Conservation (phyloP, 23 tunicate genomes). For the Ciona savignyi region DNA sequence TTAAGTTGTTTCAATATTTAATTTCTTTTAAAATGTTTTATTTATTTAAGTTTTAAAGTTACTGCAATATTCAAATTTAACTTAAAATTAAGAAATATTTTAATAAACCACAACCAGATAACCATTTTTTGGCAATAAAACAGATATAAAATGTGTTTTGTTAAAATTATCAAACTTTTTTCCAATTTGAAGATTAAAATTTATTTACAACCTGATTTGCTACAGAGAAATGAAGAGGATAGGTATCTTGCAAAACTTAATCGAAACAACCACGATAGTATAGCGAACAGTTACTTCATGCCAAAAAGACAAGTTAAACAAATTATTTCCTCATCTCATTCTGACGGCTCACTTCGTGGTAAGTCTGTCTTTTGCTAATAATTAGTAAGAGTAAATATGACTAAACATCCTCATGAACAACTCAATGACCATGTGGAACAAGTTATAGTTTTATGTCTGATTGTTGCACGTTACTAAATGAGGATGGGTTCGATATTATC, state of each 20-base stretch:
- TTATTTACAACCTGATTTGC: no score
- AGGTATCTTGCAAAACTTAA: conserved; percentile 50
- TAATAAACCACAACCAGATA: no score
- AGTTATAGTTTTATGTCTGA: neutral
- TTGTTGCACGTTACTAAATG: neutral
- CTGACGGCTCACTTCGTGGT: conserved; percentile 33
- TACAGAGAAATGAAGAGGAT: conserved; percentile 70
- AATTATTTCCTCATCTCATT: conserved; percentile 73
- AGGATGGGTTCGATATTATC: no score
- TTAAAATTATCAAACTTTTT: no score
- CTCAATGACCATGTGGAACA: neutral
- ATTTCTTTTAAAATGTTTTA: no score
- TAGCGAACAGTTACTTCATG: conserved; percentile 73
- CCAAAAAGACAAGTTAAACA: conserved; percentile 90
- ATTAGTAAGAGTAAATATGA: neutral
- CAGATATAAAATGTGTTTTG: no score
- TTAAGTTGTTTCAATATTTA: no score
- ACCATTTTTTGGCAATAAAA: no score
- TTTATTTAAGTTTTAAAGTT: no score
- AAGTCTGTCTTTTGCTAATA: neutral
- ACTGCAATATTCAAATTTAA: no score
- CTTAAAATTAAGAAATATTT: no score
- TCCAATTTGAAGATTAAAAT: no score
- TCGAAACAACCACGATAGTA: conserved; percentile 32
- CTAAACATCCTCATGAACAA: neutral